Evolutionary conservation across 92 coral and sea anemone species (phyloP), one percentile per base, ranked within the genome.

Genomic region (Galaxea fascicularis): DNA sequence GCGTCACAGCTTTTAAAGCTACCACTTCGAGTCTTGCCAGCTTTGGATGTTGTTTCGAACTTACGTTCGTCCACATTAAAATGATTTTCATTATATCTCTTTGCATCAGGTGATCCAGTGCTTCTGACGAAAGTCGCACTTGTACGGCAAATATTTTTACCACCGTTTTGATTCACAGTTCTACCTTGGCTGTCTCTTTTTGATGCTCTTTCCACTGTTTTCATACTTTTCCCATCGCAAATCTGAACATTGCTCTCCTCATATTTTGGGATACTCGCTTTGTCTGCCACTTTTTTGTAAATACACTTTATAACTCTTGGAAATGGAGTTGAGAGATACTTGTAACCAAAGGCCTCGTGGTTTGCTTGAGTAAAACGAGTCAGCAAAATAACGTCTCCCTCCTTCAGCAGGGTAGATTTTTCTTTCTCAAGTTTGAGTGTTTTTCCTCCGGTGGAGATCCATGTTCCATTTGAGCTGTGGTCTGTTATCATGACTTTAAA

Each of bases 401-500:
- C 80, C 14, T 24, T 60, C 39, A 86, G 45, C 14, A 69, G 10
- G 35, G 74, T 86, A 65, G 73, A 79, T 41, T 20, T 60, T 29
- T 72, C 86, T 27, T 79, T 80, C 56, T 86, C 73, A 24, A 86
- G 72, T 47, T 20, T 72, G 21, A 26, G 5, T 45, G 49, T 45
- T 31, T 52, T 30, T n/a, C 56, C 71, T 3, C 72, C 73, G 15
- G 20, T 18, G 20, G 60, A 21, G 27, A 86, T 71, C 86, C 86
- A 86, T 46, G 90, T 86, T 26, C 90, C 90, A 71, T 86, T 86
- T 58, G 90, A 45, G 68, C 90, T 86, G 78, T 59, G 83, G 59
- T 86, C 90, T 49, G 90, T 41, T 22, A 86, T 66, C 10, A 73
- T 16, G 41, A 86, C 86, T 21, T 11, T 29, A 17, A 5, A 22